Percentiles rank a stretch among this genome's conserved stretches.
Conservation (phyloP, 2,113 vertebrate genomes). For the Cyanistes caeruleus region DNA sequence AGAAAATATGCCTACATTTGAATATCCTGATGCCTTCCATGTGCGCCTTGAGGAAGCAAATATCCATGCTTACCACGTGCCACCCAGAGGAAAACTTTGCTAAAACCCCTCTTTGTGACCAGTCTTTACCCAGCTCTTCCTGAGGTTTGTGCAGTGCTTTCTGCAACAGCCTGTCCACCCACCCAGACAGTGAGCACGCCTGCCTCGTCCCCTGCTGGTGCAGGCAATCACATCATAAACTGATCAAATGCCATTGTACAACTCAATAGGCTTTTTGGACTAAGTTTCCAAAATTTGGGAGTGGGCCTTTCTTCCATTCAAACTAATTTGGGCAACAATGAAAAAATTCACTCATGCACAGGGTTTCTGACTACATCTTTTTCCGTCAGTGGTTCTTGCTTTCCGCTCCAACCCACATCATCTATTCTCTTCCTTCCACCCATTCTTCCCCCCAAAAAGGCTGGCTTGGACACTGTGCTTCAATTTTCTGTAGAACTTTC, state of each 20-base stretch:
- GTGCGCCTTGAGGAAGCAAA: neutral
- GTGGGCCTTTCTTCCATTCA: conserved; percentile 47
- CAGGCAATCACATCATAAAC: conserved; percentile 37
- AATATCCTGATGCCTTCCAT: neutral
- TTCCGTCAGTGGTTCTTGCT: conserved; percentile 51
- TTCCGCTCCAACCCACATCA: conserved; percentile 63
- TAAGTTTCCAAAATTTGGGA: conserved; percentile 55
- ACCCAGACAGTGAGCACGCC: neutral
- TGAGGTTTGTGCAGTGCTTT: neutral
- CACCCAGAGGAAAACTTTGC: neutral
- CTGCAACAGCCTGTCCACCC: neutral
- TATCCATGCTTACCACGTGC: neutral
- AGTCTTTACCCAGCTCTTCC: neutral
- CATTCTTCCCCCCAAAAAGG: conserved; percentile 35
- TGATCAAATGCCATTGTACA: conserved; percentile 36
- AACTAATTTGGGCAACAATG: conserved; percentile 66
- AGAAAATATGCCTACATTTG: neutral
- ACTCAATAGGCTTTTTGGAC: conserved; percentile 52
- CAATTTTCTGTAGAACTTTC: conserved; percentile 50
- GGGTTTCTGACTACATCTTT: conserved; percentile 49
- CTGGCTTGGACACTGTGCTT: conserved; percentile 37
- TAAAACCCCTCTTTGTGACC: too few species aligned
- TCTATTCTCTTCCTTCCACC: conserved; percentile 67
- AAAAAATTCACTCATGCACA: conserved; percentile 34
- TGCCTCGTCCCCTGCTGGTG: neutral